Percentiles rank a stretch among this genome's conserved stretches.
These are phyloP conservation scores for Tetranychus urticae DNA, from an alignment of 1,140 invertebrate genomes.

Conservation along the genomic window DNA sequence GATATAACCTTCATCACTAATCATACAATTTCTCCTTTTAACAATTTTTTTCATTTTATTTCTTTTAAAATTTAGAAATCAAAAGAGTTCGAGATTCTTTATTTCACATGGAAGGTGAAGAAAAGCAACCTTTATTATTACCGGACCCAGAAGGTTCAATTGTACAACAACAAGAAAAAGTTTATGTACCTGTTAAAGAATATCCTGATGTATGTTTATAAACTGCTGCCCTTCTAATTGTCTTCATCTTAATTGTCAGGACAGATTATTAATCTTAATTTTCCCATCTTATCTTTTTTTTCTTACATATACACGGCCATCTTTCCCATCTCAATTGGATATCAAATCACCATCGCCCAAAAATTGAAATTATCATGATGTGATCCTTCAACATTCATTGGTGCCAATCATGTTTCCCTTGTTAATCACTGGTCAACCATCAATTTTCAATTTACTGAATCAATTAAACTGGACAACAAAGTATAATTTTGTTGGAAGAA, in stretches of 20 bases:
- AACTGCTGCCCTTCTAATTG: too few species aligned
- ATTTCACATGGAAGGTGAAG: constrained; percentile 92
- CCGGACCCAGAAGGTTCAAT: constrained; percentile 78
- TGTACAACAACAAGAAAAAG: constrained; percentile 87
- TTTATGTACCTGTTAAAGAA: constrained; percentile 97
- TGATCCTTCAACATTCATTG: background rate
- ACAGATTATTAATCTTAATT: too few species aligned
- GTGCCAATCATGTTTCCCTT: background rate
- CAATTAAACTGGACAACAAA: constrained; percentile 32
- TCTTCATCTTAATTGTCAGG: too few species aligned
- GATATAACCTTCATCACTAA: too few species aligned
- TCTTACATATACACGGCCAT: too few species aligned
- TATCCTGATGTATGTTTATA: constrained; percentile 83
- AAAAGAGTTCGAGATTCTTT: constrained; percentile 84
- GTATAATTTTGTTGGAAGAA: constrained; percentile 99
- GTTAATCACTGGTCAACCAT: background rate
- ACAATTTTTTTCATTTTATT: background rate
- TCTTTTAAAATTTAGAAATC: constrained; percentile 62
- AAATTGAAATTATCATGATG: background rate
- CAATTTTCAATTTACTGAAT: background rate
- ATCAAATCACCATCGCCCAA: background rate
- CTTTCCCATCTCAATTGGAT: background rate
- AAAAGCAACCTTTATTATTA: constrained; percentile 71
- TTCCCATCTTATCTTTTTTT: too few species aligned
- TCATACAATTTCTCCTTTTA: background rate